Evolutionary conservation across 1,140 invertebrate species (phyloP).

Genomic region (Drosophila biarmipes): DNA sequence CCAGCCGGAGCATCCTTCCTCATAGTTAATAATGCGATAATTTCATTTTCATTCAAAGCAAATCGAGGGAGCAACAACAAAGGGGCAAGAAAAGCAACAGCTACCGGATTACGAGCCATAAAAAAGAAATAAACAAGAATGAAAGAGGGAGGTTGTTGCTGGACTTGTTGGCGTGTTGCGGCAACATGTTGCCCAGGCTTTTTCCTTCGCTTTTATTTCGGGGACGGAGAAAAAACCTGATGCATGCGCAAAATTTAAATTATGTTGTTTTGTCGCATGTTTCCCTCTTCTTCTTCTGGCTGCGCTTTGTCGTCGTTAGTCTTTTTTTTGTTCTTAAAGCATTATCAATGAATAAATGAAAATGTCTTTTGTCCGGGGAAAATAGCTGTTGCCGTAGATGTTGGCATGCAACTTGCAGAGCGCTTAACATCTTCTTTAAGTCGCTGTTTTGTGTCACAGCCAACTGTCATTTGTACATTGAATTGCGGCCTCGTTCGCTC

Average conservation of each 20-base stretch:
- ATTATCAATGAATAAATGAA: conserved; percentile 84
- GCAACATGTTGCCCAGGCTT: conserved; percentile 69
- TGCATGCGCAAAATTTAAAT: conserved; percentile 83
- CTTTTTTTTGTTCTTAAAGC: conserved; percentile 41
- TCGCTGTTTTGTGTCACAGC: conserved; percentile 79
- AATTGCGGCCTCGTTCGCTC: conserved; percentile 36
- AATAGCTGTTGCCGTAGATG: conserved; percentile 50
- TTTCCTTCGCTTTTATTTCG: conserved; percentile 14
- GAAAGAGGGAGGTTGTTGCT: conserved; percentile 23
- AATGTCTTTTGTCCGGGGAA: conserved; percentile 70
- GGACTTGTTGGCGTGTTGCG: conserved; percentile 65
- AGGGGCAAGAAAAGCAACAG: conserved; percentile 15
- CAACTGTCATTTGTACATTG: conserved; percentile 83
- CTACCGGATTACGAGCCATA: conserved; percentile 67
- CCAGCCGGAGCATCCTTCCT: conserved; percentile 31
- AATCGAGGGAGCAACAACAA: conserved; percentile 63
- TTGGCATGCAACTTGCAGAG: conserved; percentile 61
- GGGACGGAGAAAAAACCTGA: conserved; percentile 30
- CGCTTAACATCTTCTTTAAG: conserved; percentile 74
- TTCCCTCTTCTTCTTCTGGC: conserved; percentile 59
- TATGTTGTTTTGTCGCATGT: conserved; percentile 84
- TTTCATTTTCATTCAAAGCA: conserved; percentile 82
- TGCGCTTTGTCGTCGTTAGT: conserved; percentile 54
- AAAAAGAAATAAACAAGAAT: conserved; percentile 13
- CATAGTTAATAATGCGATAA: conserved; percentile 82